Evolutionary conservation across 2,888 invertebrate genomes (phyloP).

Genomic region (Odontocolon sp.): DNA sequence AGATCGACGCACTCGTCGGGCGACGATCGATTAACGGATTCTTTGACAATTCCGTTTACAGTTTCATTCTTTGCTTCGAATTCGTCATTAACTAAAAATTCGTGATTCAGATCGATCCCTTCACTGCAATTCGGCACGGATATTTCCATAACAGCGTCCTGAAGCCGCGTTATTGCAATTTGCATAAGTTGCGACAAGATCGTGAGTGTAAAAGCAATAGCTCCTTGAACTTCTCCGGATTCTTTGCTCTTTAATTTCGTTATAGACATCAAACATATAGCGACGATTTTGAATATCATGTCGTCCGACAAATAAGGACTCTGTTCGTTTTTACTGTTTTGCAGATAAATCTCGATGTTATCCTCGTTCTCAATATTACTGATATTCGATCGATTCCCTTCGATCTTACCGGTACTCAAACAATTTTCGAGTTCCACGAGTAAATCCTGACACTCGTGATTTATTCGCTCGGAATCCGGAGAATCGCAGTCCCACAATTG

Average conservation of each 20-base stretch:
- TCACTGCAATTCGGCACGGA: slow-evolving; percentile 75
- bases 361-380: slow-evolving; percentile 63
- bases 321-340: slow-evolving; percentile 70
- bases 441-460: slow-evolving; percentile 76
- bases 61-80: neutral
- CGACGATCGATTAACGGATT: neutral
- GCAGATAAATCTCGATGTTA: slow-evolving; percentile 72
- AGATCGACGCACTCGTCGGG: slow-evolving; percentile 35
- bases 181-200: slow-evolving; percentile 89
- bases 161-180: slow-evolving; percentile 74
- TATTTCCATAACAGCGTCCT: slow-evolving; percentile 75
- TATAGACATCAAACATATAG: slow-evolving; percentile 91
- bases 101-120: slow-evolving; percentile 22
- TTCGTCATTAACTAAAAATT: slow-evolving; percentile 54
- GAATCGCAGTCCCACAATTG: slow-evolving; percentile 76
- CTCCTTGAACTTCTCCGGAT: slow-evolving; percentile 90
- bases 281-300: slow-evolving; percentile 91
- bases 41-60: slow-evolving; percentile 10
- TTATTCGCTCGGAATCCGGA: slow-evolving; percentile 73
- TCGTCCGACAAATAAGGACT: slow-evolving; percentile 79
- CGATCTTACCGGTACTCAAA: slow-evolving; percentile 65
- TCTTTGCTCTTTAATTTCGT: slow-evolving; percentile 88
- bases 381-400: too few relatives aligned
- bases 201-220: slow-evolving; percentile 92
- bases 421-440: slow-evolving; percentile 75